Evolutionary conservation across 2,797 vertebrate genomes (phyloP).

Genomic region (Pantherophis vulpinus): DNA sequence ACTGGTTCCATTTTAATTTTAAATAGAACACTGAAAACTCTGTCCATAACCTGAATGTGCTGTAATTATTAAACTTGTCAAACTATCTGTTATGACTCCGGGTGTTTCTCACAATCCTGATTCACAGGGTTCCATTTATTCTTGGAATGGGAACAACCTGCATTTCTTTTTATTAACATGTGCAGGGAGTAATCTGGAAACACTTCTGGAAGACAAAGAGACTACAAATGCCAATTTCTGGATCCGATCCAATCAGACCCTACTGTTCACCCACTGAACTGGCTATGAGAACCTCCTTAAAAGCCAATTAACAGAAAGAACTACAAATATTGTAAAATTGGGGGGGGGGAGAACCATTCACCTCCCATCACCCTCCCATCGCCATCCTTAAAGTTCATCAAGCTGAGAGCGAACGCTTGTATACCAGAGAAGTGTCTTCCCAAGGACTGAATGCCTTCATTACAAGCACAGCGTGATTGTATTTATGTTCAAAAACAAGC

Average conservation of each 20-base stretch:
- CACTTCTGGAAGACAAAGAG: neutral
- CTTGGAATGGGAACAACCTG: neutral
- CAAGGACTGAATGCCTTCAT: neutral
- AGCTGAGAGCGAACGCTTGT: neutral
- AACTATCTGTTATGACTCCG: too few relatives aligned
- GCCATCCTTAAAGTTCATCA: neutral
- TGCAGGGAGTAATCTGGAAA: neutral
- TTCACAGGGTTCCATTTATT: neutral
- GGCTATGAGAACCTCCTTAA: neutral
- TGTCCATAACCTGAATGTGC: neutral
- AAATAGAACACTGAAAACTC: neutral
- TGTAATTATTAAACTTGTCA: neutral
- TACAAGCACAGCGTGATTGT: neutral
- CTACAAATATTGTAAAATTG: neutral
- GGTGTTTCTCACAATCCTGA: neutral
- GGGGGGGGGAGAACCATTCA: neutral
- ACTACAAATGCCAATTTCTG: neutral
- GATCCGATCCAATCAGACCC: neutral
- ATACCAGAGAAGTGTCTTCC: neutral
- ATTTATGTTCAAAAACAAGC: neutral
- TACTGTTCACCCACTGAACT: neutral
- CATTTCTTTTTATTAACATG: neutral
- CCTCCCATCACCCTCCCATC: neutral
- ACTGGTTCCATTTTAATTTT: neutral
- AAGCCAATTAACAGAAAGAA: neutral